phyloP scores from a whole-genome alignment of 2,113 vertebrate genomes.

The Benitochromis conjunctus region DNA sequence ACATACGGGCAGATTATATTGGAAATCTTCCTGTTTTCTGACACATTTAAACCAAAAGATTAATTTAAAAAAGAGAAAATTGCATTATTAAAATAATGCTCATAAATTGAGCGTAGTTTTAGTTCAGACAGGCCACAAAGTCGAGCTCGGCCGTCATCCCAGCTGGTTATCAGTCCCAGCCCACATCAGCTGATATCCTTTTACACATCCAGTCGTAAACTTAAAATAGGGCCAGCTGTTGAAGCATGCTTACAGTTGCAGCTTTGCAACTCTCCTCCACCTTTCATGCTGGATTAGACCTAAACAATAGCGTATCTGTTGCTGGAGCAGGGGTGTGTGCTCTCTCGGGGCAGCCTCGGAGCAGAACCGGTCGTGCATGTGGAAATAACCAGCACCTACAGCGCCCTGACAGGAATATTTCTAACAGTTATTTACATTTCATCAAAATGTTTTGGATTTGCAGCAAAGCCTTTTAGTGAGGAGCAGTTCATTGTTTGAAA shows the following conservation, averaged over 20 bases:
- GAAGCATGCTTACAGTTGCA: neutral
- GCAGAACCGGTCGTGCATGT: neutral
- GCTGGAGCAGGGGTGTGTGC: neutral
- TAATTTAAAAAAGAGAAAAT: neutral
- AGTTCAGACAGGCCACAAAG: neutral
- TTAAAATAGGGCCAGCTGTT: neutral
- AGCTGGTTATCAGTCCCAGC: accelerated
- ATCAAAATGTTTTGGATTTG: neutral
- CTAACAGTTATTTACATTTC: neutral
- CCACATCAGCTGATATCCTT: neutral
- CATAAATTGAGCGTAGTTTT: neutral
- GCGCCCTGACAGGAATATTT: neutral
- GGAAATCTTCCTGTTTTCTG: neutral
- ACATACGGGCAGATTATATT: accelerated
- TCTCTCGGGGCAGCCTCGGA: neutral
- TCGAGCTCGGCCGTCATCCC: neutral
- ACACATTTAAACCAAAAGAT: neutral
- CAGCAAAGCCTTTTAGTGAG: neutral
- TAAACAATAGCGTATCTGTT: neutral
- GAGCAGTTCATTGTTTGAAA: neutral
- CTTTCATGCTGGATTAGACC: neutral
- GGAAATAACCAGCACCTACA: neutral
- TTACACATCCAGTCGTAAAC: neutral
- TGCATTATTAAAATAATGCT: neutral
- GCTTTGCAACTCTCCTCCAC: neutral